Evolutionary conservation across 2,888 invertebrate genomes (phyloP), one percentile per base, ranked within the genome.

Genomic region (Zygothrica quintamaculata): DNA sequence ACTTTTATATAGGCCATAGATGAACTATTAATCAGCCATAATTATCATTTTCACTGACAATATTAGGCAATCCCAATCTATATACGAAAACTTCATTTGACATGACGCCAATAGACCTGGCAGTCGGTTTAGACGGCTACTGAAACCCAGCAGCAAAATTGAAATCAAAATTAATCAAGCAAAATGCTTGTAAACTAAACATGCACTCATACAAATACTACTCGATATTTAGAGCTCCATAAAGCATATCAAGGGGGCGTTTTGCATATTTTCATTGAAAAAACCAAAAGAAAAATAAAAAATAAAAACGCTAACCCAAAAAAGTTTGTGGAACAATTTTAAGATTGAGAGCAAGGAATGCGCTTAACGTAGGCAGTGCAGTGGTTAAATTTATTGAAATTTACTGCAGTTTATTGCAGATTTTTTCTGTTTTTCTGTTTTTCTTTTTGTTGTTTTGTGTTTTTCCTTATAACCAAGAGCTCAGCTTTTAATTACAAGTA

Each of bases 91-190:
- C 62, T 65, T 43, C 77, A 65, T 48, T 69, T 80, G 84, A 80
- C 84, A 84, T n/a, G 70, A 52, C 70, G 53, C 60, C 51, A 65
- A 59, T 48, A 53, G 73, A 61, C 31, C 31, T 53, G 65, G 42
- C 60, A 74, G 75, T 56, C 69, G 59, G 57, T 18, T 78, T 58
- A 58, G 60, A 37, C 60, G 57, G 79, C 79, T 80, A 84, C 79
- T 73, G 78, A 61, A 71, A 34, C 58, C 31, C 64, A 50, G 42
- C 43, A 55, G 51, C 74, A 52, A 80, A 84, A 80, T 84, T 84
- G 84, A 84, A 84, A 77, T 80, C 84, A 73, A 84, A 80, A 84
- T 80, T 80, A 80, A 80, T 80, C 81, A 80, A 77, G 59, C 53
- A 58, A 60, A 61, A 44, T 37, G 47, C 55, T 47, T 64, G 64